Evolutionary conservation across 2,113 vertebrate species (phyloP).

Genomic region (Capreolus pygargus): DNA sequence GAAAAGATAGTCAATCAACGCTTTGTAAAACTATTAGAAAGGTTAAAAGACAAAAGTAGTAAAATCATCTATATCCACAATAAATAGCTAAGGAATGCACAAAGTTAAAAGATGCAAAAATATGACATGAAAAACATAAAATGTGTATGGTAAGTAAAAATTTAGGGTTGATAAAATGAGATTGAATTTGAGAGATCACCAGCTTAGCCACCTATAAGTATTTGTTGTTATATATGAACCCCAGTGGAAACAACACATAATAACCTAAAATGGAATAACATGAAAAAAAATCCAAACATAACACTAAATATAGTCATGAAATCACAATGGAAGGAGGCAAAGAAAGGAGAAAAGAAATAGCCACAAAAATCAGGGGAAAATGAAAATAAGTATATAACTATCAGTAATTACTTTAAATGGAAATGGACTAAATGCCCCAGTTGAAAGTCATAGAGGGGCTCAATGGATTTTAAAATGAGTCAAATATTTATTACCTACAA

Average conservation of each 20-base stretch:
- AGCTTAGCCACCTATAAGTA: neutral
- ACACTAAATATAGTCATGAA: neutral
- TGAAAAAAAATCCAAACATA: neutral
- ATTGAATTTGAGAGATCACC: neutral
- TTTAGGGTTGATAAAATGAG: neutral
- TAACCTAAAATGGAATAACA: neutral
- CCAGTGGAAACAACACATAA: neutral
- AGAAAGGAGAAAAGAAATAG: neutral
- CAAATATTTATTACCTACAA: neutral
- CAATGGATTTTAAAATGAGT: neutral
- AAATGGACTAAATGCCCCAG: neutral
- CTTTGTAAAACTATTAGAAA: neutral
- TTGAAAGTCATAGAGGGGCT: neutral
- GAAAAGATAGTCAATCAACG: neutral
- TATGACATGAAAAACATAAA: neutral
- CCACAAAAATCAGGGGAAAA: neutral
- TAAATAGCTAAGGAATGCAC: neutral
- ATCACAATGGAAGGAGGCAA: neutral
- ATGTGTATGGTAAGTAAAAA: neutral
- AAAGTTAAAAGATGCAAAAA: neutral
- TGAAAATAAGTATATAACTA: neutral
- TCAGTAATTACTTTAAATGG: neutral
- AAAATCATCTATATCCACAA: neutral
- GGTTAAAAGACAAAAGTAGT: neutral
- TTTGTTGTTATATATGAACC: neutral